Evolutionary conservation across 2,797 vertebrate species (phyloP).

Genomic region (Eulemur rubriventer): DNA sequence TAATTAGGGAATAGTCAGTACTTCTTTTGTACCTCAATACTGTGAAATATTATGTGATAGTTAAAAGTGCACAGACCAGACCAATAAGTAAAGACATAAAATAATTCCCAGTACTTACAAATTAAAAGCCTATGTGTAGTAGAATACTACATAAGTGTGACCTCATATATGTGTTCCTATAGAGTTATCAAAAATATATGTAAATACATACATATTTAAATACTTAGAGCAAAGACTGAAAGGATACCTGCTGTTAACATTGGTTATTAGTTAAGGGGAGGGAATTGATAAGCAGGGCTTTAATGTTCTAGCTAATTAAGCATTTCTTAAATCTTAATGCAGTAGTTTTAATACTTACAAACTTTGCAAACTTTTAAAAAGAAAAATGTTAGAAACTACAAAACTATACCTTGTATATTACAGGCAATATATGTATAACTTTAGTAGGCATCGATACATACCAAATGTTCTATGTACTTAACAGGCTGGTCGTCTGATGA

Average conservation of each 20-base stretch:
- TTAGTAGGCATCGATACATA: background rate
- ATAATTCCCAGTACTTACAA: background rate
- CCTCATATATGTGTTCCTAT: background rate
- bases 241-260: background rate
- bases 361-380: constrained; percentile 8
- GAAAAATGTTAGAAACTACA: background rate
- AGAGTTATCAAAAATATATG: background rate
- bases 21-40: background rate
- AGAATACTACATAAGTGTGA: background rate
- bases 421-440: background rate
- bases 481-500: constrained; percentile 94
- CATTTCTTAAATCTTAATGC: background rate
- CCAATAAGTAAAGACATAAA: background rate
- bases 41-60: background rate
- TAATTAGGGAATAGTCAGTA: background rate
- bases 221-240: background rate
- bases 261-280: background rate
- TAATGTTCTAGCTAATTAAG: background rate
- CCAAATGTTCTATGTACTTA: constrained; percentile 61
- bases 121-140: background rate
- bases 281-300: background rate
- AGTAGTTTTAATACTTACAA: background rate
- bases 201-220: background rate
- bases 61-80: background rate
- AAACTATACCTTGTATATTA: background rate